Conservation (phyloP, 2,888 invertebrate genomes). For the Polia nebulosa region DNA sequence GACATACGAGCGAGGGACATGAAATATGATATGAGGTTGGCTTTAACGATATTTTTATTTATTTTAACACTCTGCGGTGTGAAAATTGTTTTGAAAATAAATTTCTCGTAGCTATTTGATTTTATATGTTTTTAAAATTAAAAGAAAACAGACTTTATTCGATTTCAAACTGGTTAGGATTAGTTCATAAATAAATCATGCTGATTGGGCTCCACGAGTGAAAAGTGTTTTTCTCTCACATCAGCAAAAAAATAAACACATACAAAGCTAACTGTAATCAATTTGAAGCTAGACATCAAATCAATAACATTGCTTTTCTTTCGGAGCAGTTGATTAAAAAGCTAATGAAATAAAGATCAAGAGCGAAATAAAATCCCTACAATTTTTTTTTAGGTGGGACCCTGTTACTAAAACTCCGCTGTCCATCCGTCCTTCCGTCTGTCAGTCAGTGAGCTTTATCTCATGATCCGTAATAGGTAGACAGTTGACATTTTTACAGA, state of each 20-base stretch:
- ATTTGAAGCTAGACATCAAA: too few species aligned
- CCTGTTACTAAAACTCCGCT: too few species aligned
- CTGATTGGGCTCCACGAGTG: background rate
- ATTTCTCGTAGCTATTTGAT: background rate
- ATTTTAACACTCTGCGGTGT: background rate
- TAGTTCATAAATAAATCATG: background rate
- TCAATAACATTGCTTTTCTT: too few species aligned
- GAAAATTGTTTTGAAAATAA: conserved; percentile 29
- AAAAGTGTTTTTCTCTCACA: background rate
- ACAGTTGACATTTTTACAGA: too few species aligned
- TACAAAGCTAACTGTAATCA: too few species aligned
- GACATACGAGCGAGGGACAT: conserved; percentile 16
- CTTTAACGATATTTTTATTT: conserved; percentile 41
- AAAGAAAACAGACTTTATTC: background rate
- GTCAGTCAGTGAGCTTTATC: too few species aligned
- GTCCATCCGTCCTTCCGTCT: too few species aligned
- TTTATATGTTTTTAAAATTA: conserved; percentile 2
- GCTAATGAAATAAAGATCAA: background rate
- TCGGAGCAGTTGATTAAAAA: too few species aligned
- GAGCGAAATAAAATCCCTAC: too few species aligned
- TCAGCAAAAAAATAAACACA: background rate
- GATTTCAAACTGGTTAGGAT: background rate
- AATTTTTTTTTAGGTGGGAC: too few species aligned
- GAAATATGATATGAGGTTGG: conserved; percentile 28
- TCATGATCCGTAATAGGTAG: too few species aligned